A percentile compares a stretch with the other conserved stretches of the same genome.
phyloP scores from a whole-genome alignment of 2,113 vertebrate species.

The Cololabis saira region DNA sequence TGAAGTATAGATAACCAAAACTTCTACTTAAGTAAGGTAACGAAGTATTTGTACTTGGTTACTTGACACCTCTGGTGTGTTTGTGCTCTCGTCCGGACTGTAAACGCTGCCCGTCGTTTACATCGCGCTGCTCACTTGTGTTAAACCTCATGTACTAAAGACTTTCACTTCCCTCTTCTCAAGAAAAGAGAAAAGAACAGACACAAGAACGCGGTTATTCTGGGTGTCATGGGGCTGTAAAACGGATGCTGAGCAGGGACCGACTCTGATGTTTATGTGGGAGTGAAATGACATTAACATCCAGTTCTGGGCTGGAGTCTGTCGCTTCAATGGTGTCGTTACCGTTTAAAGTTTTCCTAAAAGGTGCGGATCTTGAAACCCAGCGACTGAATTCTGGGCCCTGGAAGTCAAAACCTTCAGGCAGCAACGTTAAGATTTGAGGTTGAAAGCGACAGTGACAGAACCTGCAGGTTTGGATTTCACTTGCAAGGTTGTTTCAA shows the following conservation, averaged over 20 bases:
- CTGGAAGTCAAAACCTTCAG: neutral
- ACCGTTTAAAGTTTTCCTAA: neutral
- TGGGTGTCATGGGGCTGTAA: too few relatives aligned
- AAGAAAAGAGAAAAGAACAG: neutral
- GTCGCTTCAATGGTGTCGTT: neutral
- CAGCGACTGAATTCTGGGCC: neutral
- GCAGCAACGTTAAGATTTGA: neutral
- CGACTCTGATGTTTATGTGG: too few relatives aligned
- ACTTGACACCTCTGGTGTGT: too few relatives aligned
- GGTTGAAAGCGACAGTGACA: constrained; percentile 30
- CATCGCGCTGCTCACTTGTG: constrained; percentile 21
- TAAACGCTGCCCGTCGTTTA: constrained; percentile 32
- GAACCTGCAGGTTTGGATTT: constrained; percentile 63
- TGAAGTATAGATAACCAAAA: too few relatives aligned
- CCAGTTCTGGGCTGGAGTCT: neutral
- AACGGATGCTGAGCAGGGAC: too few relatives aligned
- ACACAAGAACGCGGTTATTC: neutral
- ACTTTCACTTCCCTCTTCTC: neutral
- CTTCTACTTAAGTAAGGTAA: too few relatives aligned
- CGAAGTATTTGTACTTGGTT: too few relatives aligned
- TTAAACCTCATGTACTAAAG: constrained; percentile 18
- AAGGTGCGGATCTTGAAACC: neutral
- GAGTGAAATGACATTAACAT: too few relatives aligned
- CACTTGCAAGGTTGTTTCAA: constrained; percentile 64
- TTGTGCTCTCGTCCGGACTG: constrained; percentile 11